phyloP scores from a whole-genome alignment of 2,113 vertebrate species.

The Daboia siamensis region DNA sequence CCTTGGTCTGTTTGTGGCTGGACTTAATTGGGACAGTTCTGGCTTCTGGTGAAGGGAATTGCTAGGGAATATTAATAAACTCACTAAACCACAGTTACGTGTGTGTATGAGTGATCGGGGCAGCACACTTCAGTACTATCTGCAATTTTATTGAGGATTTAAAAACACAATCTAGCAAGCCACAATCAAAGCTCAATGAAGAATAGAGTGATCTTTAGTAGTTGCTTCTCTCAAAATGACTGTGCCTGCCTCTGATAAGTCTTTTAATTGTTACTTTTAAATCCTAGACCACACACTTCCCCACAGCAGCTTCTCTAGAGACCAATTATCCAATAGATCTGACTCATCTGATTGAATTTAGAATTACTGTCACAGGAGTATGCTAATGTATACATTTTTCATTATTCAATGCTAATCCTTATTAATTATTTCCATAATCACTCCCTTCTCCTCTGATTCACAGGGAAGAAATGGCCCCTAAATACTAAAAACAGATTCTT shows the following conservation, averaged over 20 bases:
- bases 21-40: no score
- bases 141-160: slow-evolving; percentile 56
- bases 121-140: slow-evolving; percentile 45
- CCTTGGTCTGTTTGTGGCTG: no score
- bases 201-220: not conserved
- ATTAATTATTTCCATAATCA: not conserved
- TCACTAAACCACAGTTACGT: no score
- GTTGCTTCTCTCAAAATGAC: not conserved
- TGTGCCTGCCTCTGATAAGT: not conserved
- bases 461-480: not conserved
- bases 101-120: no score
- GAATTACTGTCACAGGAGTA: not conserved
- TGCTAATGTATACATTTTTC: not conserved
- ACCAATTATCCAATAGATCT: not conserved
- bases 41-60: no score
- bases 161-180: slow-evolving; percentile 31
- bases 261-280: not conserved
- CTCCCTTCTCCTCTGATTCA: not conserved
- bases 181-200: slow-evolving; percentile 18
- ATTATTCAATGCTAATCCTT: not conserved
- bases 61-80: no score
- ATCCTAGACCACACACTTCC: not conserved
- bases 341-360: not conserved
- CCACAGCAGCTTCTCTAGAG: not conserved
- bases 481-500: not conserved